Percentiles rank a stretch among this genome's conserved stretches.
phyloP scores from a whole-genome alignment of 2,113 vertebrate species.

The Elachura formosa region DNA sequence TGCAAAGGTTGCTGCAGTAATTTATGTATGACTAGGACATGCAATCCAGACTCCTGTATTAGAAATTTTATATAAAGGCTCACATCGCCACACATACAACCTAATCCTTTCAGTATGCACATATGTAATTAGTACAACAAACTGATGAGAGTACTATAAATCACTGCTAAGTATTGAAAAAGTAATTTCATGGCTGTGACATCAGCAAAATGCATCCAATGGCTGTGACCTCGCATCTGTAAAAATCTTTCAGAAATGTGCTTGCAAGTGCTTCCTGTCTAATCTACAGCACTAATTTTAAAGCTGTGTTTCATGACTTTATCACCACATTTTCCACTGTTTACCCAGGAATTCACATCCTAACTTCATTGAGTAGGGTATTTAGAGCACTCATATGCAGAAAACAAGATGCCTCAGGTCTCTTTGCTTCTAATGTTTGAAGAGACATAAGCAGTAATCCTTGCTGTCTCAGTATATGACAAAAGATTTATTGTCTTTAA shows the following conservation, averaged over 20 bases:
- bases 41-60: neutral
- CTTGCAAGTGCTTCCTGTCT: neutral
- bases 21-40: neutral
- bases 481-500: neutral
- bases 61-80: neutral
- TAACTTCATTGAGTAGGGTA: neutral
- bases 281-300: neutral
- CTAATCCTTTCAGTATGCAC: neutral
- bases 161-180: slow-evolving; percentile 27
- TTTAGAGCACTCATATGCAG: neutral
- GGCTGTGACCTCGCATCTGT: neutral
- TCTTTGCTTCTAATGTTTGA: neutral
- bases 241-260: slow-evolving; percentile 34
- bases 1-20: neutral
- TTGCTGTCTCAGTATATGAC: neutral
- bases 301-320: neutral
- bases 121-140: neutral
- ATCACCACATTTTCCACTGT: neutral
- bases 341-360: neutral
- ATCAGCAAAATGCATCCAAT: slow-evolving; percentile 31
- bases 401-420: neutral
- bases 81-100: neutral
- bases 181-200: slow-evolving; percentile 21
- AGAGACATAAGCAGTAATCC: neutral
- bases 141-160: neutral